phyloP scores from a whole-genome alignment of 2,888 invertebrate species.

The Drosophila acutilabella region DNA sequence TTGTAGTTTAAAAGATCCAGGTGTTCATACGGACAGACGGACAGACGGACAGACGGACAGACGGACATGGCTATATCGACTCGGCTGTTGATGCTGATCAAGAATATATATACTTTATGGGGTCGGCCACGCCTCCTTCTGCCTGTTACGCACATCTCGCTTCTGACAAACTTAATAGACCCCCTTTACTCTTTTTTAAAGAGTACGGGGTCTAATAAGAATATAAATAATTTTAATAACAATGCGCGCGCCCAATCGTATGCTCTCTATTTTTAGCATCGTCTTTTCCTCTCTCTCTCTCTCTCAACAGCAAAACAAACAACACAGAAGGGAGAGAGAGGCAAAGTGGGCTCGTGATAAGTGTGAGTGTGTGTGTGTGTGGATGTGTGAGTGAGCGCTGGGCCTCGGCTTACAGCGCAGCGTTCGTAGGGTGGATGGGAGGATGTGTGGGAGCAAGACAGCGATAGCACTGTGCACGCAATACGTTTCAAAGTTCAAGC shows the following conservation, averaged over 20 bases:
- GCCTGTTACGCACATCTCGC: too few relatives aligned
- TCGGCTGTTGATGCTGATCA: too few relatives aligned
- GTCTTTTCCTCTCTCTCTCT: conserved; percentile 39
- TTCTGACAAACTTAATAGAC: too few relatives aligned
- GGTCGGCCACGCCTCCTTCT: too few relatives aligned
- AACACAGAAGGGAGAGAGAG: conserved; percentile 12
- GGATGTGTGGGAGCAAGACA: not conserved
- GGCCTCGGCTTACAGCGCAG: not conserved
- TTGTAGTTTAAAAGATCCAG: too few relatives aligned
- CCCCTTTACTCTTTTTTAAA: too few relatives aligned
- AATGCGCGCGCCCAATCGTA: conserved; percentile 60
- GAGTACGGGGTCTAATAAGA: too few relatives aligned
- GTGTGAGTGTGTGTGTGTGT: not conserved
- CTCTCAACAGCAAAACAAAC: conserved; percentile 7
- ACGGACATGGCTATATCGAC: too few relatives aligned
- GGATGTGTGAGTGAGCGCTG: conserved; percentile 39
- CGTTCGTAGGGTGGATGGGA: not conserved
- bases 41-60: too few relatives aligned
- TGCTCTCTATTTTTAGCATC: conserved; percentile 79
- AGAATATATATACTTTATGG: too few relatives aligned
- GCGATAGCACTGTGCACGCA: conserved; percentile 47
- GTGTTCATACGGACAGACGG: too few relatives aligned
- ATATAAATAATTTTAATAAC: conserved; percentile 48
- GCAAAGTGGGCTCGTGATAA: not conserved
- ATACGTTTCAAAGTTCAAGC: conserved; percentile 61